These are phyloP conservation scores for Eptesicus fuscus DNA, from an alignment of 2,113 vertebrate genomes.

Conservation along the genomic window DNA sequence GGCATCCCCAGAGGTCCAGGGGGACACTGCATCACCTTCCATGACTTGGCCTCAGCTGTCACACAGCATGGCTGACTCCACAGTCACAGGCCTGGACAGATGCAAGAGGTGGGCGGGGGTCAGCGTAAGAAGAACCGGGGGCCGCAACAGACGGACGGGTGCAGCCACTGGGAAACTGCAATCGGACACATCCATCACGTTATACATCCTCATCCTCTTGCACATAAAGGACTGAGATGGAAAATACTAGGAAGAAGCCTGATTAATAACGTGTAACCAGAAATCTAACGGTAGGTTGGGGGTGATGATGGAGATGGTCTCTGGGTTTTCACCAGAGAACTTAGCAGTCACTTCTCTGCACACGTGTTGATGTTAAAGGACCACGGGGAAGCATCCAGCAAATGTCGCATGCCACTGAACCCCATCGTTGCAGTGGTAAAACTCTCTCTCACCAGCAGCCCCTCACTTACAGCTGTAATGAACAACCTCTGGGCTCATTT, in stretches of 20 bases:
- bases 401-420: fast-evolving
- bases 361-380: neutral
- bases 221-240: fast-evolving
- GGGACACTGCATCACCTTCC: neutral
- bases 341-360: neutral
- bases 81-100: neutral
- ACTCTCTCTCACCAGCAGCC: neutral
- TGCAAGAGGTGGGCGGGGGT: neutral
- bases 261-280: fast-evolving
- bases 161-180: neutral
- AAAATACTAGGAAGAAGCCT: neutral
- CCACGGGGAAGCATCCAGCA: neutral
- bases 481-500: neutral
- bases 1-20: neutral
- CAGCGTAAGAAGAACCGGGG: neutral
- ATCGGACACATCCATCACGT: fast-evolving
- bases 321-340: neutral
- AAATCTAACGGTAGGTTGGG: neutral
- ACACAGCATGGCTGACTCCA: neutral
- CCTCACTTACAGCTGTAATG: neutral
- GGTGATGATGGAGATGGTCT: neutral
- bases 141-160: fast-evolving
- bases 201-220: neutral
- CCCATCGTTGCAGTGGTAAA: fast-evolving
- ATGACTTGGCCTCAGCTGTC: neutral